Percentiles rank a stretch among this genome's conserved stretches.
These are phyloP conservation scores for Miichthys miiuy DNA, from an alignment of 2,797 vertebrate species.

Conservation along the genomic window DNA sequence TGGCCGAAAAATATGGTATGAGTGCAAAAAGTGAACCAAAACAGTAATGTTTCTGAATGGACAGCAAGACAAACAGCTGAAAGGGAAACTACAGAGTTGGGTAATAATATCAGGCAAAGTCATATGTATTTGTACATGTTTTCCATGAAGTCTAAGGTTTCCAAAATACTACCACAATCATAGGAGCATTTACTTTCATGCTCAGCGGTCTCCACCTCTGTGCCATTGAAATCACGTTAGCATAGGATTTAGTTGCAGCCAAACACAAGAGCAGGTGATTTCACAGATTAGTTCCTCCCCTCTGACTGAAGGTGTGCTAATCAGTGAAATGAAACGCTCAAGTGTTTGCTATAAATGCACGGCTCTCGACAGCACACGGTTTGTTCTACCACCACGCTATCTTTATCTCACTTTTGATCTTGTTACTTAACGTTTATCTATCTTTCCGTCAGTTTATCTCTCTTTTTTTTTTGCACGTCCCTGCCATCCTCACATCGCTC, in stretches of 20 bases:
- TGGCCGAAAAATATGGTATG: neutral
- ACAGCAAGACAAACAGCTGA: neutral
- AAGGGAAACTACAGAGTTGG: neutral
- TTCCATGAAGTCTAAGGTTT: neutral
- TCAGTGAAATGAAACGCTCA: slow-evolving; percentile 55
- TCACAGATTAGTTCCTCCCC: slow-evolving; percentile 59
- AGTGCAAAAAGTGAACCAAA: neutral
- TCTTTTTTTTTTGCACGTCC: slow-evolving; percentile 1
- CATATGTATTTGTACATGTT: neutral
- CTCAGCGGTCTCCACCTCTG: slow-evolving; percentile 6
- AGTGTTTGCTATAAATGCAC: slow-evolving; percentile 34
- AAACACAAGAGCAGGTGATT: slow-evolving; percentile 62
- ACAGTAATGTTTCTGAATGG: neutral
- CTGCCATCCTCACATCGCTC: slow-evolving; percentile 36
- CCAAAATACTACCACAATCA: slow-evolving; percentile 21
- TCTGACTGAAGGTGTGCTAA: slow-evolving; percentile 55
- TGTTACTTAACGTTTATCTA: slow-evolving; percentile 22
- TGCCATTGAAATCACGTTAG: slow-evolving; percentile 36
- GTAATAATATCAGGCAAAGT: neutral
- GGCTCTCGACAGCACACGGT: slow-evolving; percentile 7
- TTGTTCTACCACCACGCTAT: slow-evolving; percentile 4
- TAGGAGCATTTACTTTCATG: slow-evolving; percentile 5
- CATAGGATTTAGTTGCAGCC: slow-evolving; percentile 25
- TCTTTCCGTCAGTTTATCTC: slow-evolving; percentile 42
- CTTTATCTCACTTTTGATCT: slow-evolving; percentile 44